Percentiles rank a stretch among this genome's conserved stretches.
Conservation (phyloP, 2,113 vertebrate genomes). For the Sander vitreus region DNA sequence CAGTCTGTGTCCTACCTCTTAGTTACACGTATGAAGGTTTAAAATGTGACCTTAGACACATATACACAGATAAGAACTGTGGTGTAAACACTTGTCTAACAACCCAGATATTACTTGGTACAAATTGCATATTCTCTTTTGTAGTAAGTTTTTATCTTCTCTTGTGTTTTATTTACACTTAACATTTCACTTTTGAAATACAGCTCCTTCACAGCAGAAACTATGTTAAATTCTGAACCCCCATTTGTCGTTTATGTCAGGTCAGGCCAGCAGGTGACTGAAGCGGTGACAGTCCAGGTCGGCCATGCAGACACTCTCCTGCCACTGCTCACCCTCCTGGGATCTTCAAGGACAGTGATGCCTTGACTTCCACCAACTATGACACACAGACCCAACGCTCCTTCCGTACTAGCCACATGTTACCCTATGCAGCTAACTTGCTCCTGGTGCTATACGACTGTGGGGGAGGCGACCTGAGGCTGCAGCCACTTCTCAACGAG, state of each 20-base stretch:
- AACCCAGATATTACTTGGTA: not conserved
- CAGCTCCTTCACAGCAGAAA: not conserved
- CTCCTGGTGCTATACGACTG: conserved; percentile 93
- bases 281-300: conserved; percentile 90
- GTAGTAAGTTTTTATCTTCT: not conserved
- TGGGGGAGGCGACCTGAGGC: conserved; percentile 80
- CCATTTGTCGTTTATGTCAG: conserved; percentile 72
- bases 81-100: not conserved
- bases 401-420: conserved; percentile 89
- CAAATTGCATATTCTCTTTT: not conserved
- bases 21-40: not conserved
- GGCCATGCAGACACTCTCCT: conserved; percentile 96
- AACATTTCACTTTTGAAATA: not conserved
- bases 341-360: conserved; percentile 89
- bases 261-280: conserved; percentile 84
- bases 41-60: not conserved
- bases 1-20: not conserved
- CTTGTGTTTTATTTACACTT: not conserved
- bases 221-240: not conserved
- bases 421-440: conserved; percentile 94
- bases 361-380: conserved; percentile 88
- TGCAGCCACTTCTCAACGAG: conserved; percentile 94
- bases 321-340: conserved; percentile 93
- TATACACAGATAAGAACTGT: not conserved
- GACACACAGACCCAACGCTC: conserved; percentile 79